Percentiles rank a stretch among this genome's conserved stretches.
These are phyloP conservation scores for Myoxocephalus aenaeus DNA, from an alignment of 2,797 vertebrate species.

Conservation along the genomic window DNA sequence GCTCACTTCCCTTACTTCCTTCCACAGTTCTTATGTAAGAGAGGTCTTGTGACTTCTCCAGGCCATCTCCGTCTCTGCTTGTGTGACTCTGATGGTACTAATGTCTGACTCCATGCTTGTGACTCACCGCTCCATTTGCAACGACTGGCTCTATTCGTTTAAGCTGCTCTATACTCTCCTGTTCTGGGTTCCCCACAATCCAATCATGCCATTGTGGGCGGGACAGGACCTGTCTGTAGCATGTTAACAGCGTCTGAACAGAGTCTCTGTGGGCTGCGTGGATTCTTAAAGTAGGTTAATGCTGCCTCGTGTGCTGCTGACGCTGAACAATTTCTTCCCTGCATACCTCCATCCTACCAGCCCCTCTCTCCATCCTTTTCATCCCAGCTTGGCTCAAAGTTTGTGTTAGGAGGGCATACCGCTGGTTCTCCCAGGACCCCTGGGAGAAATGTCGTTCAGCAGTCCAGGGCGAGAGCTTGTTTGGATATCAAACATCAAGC, in stretches of 20 bases:
- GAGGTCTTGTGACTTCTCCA: conserved; percentile 70
- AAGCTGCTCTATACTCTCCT: conserved; percentile 34
- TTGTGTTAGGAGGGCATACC: conserved; percentile 71
- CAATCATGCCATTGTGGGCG: conserved; percentile 59
- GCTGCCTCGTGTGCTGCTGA: conserved; percentile 68
- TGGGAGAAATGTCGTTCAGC: conserved; percentile 68
- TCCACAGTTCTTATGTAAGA: conserved; percentile 67
- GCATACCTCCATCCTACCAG: conserved; percentile 56
- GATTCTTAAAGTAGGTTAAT: conserved; percentile 64
- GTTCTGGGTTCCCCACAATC: conserved; percentile 49
- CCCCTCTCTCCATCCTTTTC: conserved; percentile 37
- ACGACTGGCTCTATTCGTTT: conserved; percentile 54
- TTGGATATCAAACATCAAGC: conserved; percentile 83
- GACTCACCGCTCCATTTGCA: conserved; percentile 63
- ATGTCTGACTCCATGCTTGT: conserved; percentile 60
- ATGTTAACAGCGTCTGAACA: conserved; percentile 57
- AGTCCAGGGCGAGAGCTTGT: conserved; percentile 71
- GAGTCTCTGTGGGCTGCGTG: conserved; percentile 59
- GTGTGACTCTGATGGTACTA: conserved; percentile 57
- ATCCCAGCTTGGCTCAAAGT: conserved; percentile 60
- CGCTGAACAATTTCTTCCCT: conserved; percentile 57
- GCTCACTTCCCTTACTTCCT: conserved; percentile 58
- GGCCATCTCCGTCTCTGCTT: conserved; percentile 54
- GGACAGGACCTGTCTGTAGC: conserved; percentile 67
- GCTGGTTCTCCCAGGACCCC: conserved; percentile 66